Evolutionary conservation across 1,140 invertebrate species (phyloP).

Genomic region (Rhizoglyphus robini): DNA sequence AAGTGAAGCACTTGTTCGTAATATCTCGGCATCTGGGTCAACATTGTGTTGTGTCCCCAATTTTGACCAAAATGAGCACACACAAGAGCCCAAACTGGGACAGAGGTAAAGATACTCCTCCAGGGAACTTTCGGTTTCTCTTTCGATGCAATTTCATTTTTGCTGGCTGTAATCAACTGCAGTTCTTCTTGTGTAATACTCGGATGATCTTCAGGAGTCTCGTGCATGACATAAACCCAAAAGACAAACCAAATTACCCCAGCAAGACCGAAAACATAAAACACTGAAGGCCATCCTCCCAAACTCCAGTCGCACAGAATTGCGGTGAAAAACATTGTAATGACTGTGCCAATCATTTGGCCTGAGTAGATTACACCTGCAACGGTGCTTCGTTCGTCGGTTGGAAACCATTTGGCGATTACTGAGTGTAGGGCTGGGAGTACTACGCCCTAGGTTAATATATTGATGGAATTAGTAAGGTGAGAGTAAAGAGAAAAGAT

Average conservation of each 20-base stretch:
- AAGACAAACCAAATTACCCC: conserved; percentile 63
- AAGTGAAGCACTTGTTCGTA: conserved; percentile 76
- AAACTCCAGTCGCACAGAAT: conserved; percentile 35
- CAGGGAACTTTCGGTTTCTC: conserved; percentile 52
- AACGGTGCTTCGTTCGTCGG: conserved; percentile 21
- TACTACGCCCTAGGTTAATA: conserved; percentile 30
- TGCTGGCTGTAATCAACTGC: conserved; percentile 55
- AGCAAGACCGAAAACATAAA: conserved; percentile 51
- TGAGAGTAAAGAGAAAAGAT: no score
- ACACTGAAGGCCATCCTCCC: conserved; percentile 55
- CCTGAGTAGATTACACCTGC: conserved; percentile 25
- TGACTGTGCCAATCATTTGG: conserved; percentile 30
- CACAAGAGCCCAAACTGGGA: conserved; percentile 80
- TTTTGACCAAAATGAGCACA: conserved; percentile 77
- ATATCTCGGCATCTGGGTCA: conserved; percentile 84
- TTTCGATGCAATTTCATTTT: conserved; percentile 27
- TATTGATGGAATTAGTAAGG: no score
- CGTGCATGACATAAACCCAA: conserved; percentile 72
- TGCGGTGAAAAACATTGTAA: conserved; percentile 28
- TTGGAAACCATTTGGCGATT: conserved; percentile 29
- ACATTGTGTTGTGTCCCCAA: conserved; percentile 85
- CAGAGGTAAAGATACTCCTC: conserved; percentile 57
- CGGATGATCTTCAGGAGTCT: conserved; percentile 69
- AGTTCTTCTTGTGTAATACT: conserved; percentile 64
- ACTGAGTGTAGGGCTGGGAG: conserved; percentile 33